Evolutionary conservation across 2,888 invertebrate genomes (phyloP), one percentile per base, ranked within the genome.

Genomic region (Polymixis flavicincta): DNA sequence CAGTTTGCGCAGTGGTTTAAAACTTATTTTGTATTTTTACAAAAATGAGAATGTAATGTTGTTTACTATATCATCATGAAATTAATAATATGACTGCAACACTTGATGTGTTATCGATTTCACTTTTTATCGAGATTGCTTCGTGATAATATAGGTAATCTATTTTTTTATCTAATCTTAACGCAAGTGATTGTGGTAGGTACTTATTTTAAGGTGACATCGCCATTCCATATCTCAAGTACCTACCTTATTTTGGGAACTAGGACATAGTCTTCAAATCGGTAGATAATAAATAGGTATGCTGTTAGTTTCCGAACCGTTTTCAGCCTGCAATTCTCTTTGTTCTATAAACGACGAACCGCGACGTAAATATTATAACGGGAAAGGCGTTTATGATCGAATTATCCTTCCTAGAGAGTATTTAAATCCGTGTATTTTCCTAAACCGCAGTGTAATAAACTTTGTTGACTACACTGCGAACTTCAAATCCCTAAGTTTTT

Each of bases 91-190:
- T 72, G 37, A 57, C 42, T 8, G 14, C 22, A 14, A 11, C 61
- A 64, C 50, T 48, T 48, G 32, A 50, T 55, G 13, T 42, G 48
- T 59, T 65, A 79, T 79, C 64, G 50, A 50, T 55, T 79, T 69
- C 32, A 55, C 67, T 80, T 68, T 50, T 54, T 78, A 75, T 60
- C 59, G 22, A 74, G 64, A 75, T 78, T 59, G n/a, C 50, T 50
- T 48, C 37, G 28, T 59, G 52, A n/a, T 32, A 6, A 19, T 17
- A 32, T 57, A n/a, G n/a, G n/a, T n/a, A 65, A 72, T 79, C 64
- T 6, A 32, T 68, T 59, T 59, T 75, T 48, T 8, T 37, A 80
- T 75, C 54, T 59, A 25, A 78, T 75, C 80, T 22, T 63, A 55
- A 22, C 45, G 17, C 11, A 28, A 66, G 28, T 19, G 37, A 54